Evolutionary conservation across 30 jellyfish, hydroid and myxozoan species (phyloP), one percentile per base, ranked within the genome.

Genomic region (Aurelia sp.): DNA sequence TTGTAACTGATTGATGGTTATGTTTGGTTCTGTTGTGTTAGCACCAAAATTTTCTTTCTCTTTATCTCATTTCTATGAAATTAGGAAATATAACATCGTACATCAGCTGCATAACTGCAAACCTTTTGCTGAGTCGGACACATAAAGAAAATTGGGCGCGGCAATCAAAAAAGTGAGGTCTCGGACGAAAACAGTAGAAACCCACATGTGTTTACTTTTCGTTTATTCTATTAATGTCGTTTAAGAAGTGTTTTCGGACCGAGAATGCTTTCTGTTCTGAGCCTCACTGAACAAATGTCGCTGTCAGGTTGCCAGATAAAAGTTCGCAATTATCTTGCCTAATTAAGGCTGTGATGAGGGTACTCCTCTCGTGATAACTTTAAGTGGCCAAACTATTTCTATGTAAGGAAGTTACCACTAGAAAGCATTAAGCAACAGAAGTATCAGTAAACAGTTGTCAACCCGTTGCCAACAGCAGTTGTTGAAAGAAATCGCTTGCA

Each of bases 1-100:
- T 57, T 57, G 67, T 57, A 57, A 63, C 27, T 63, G 75, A 63
- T 12, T 63, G 30, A 57, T 15, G 67, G 67, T 57, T 57, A 57
- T 57, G 67, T 57, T 57, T 57, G 67, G 67, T 57, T 57, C 67
- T 57, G 67, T 15, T 57, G 67, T 19, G 67, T 57, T 57, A 57
- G 67, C 67, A 57, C 67, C 20, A 27, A 57, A 16, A 40, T 63
- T 63, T 63, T 63, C 30, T 63, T 63, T 12, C 75, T 63, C 30
- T 63, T 21, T 21, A 12, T 63, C 30, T 63, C 30, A 18, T 21
- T 63, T 18, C n/a, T 63, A 16, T 63, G 30, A 63, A 63, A 18
- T 57, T 57, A 57, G 18, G 67, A 19, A 57, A 57, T 57, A 57
- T 57, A 19, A 57, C 67, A 57, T 57, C 67, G 20, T 57, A 57